Evolutionary conservation across 2,888 invertebrate genomes (phyloP).

Genomic region (Pyrrhosoma nymphula): DNA sequence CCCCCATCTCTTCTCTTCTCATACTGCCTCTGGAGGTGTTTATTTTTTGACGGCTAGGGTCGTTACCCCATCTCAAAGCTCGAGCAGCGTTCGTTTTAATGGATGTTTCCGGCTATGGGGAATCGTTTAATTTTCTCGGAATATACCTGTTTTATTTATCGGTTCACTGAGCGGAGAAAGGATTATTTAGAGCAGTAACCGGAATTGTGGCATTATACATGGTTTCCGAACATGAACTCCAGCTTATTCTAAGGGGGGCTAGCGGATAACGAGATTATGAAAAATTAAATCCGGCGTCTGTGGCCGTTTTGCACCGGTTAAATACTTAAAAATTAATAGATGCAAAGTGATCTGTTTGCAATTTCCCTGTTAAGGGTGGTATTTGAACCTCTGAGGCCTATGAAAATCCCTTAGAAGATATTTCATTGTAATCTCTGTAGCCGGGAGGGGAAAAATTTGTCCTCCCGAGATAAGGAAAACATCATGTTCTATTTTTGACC

Average conservation of each 20-base stretch:
- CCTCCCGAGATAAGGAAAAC: too few relatives aligned
- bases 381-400: too few relatives aligned
- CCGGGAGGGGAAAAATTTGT: too few relatives aligned
- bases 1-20: background rate
- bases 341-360: too few relatives aligned
- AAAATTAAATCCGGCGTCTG: too few relatives aligned
- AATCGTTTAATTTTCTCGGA: background rate
- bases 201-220: background rate
- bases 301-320: too few relatives aligned
- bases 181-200: background rate
- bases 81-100: background rate
- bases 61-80: background rate
- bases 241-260: background rate
- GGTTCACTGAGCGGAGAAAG: background rate
- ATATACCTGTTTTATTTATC: background rate
- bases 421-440: too few relatives aligned
- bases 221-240: background rate
- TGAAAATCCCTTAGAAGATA: too few relatives aligned
- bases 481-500: too few relatives aligned
- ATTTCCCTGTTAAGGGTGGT: too few relatives aligned
- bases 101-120: background rate
- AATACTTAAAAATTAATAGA: too few relatives aligned
- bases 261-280: background rate
- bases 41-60: background rate
- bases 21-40: background rate